A percentile compares a stretch with the other conserved stretches of the same genome.
Evolutionary conservation across 2,797 vertebrate species (phyloP).

Genomic region (Fundulus diaphanus): DNA sequence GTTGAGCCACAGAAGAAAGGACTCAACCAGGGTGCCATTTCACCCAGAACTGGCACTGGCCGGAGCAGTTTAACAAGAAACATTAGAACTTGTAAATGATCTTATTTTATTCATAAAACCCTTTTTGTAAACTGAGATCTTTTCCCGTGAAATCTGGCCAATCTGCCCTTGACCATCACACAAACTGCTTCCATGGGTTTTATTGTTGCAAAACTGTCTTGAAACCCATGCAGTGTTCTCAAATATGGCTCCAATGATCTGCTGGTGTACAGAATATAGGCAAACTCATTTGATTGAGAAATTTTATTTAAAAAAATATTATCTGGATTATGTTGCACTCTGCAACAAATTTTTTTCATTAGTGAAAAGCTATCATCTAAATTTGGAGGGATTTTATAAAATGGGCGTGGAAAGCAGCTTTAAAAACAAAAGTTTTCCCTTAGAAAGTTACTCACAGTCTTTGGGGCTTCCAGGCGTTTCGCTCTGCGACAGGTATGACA

Average conservation of each 20-base stretch:
- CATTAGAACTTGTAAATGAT: neutral
- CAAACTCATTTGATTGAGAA: neutral
- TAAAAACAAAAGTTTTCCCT: neutral
- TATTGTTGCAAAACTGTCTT: neutral
- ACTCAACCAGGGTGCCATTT: neutral
- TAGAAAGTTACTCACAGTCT: constrained; percentile 86
- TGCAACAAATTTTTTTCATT: neutral
- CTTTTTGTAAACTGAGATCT: neutral
- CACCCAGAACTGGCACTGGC: neutral
- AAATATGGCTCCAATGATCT: neutral
- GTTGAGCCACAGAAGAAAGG: neutral
- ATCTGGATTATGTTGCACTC: neutral
- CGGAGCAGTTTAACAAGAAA: neutral
- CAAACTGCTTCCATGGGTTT: neutral
- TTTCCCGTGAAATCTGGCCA: too few relatives aligned
- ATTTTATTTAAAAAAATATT: neutral
- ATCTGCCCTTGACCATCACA: neutral
- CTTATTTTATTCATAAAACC: neutral
- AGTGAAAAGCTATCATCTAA: neutral
- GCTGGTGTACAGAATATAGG: neutral
- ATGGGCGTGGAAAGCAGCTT: neutral
- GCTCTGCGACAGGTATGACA: constrained; percentile 84
- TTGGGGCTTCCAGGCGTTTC: constrained; percentile 81
- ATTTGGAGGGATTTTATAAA: neutral
- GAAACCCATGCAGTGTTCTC: neutral